A percentile compares a stretch with the other conserved stretches of the same genome.
These are phyloP conservation scores for Eulemur macaco DNA, from an alignment of 2,113 vertebrate species.

Conservation along the genomic window DNA sequence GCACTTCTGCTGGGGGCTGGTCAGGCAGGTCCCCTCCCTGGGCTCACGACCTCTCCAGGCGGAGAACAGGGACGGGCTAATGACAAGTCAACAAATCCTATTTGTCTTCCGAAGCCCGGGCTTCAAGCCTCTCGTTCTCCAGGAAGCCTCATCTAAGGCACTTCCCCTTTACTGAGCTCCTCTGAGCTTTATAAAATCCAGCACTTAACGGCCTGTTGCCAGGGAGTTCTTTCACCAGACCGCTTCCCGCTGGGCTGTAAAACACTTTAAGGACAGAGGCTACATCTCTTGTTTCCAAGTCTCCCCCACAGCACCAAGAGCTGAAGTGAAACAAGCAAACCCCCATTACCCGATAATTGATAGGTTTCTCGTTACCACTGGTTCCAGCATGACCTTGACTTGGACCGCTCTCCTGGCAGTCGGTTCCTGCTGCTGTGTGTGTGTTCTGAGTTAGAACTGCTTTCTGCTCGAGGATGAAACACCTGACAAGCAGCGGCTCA, in stretches of 20 bases:
- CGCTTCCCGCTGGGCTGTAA: neutral
- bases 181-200: neutral
- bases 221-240: neutral
- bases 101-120: neutral
- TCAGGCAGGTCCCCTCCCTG: neutral
- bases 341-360: neutral
- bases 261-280: conserved; percentile 22
- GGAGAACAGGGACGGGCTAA: neutral
- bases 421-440: neutral
- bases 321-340: neutral
- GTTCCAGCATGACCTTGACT: neutral
- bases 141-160: neutral
- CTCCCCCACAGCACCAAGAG: conserved; percentile 22
- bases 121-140: neutral
- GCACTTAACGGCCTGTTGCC: neutral
- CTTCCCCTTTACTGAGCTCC: neutral
- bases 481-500: neutral
- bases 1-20: neutral
- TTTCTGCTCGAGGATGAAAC: neutral
- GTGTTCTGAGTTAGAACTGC: neutral
- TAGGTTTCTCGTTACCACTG: neutral
- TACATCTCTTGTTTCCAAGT: conserved; percentile 22
- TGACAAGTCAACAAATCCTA: neutral
- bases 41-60: neutral
- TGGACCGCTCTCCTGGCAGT: neutral